A percentile compares a stretch with the other conserved stretches of the same genome.
phyloP scores from a whole-genome alignment of 2,113 vertebrate species.

The Tetrao urogallus region DNA sequence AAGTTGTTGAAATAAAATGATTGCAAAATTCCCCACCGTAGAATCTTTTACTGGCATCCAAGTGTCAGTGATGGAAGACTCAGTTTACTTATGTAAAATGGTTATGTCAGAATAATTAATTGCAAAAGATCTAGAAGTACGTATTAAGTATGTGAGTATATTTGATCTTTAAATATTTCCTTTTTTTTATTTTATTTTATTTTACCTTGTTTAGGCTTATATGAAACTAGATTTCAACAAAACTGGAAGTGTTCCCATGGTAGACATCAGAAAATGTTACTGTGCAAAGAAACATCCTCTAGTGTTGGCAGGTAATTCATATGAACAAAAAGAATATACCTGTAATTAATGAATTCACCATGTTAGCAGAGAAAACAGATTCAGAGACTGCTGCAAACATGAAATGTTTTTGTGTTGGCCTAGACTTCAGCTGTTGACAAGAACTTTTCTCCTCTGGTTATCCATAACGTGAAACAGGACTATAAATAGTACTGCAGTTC shows the following conservation, averaged over 20 bases:
- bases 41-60: neutral
- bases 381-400: neutral
- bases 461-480: neutral
- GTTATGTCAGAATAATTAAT: neutral
- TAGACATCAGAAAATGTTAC: constrained; percentile 83
- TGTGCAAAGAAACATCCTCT: constrained; percentile 80
- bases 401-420: neutral
- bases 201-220: constrained; percentile 77
- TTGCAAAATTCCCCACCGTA: neutral
- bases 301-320: constrained; percentile 78
- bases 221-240: constrained; percentile 87
- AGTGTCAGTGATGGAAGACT: neutral
- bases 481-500: neutral
- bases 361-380: neutral
- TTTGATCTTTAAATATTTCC: neutral
- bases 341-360: neutral
- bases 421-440: neutral
- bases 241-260: constrained; percentile 76
- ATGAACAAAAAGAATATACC: neutral
- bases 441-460: neutral
- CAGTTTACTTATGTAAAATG: neutral
- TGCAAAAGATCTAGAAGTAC: neutral
- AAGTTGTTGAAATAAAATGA: neutral
- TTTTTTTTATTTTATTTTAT: neutral
- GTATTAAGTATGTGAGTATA: neutral